Evolutionary conservation across 37 sponge, comb jelly and placozoan genomes (phyloP), one percentile per base, ranked within the genome.

Genomic region (Bolinopsis microptera): DNA sequence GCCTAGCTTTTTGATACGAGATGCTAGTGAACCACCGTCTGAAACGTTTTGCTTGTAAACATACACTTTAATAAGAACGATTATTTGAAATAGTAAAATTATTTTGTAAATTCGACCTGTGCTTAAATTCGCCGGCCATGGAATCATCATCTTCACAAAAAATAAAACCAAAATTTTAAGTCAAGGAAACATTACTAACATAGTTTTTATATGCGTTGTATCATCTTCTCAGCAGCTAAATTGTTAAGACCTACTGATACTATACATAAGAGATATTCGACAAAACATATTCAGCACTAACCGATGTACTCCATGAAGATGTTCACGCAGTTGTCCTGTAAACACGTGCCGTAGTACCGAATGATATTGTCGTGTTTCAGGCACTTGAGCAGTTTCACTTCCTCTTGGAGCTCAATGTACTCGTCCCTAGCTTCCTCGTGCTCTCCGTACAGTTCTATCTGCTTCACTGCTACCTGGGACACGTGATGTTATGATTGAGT

Each of bases 271-370:
- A n/a, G n/a, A n/a, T n/a, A n/a, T n/a, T n/a, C n/a, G n/a, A n/a
- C n/a, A n/a, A n/a, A n/a, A n/a, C n/a, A n/a, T n/a, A n/a, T n/a
- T n/a, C n/a, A n/a, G n/a, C n/a, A n/a, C n/a, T n/a, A n/a, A 80
- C 82, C 82, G 30, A 86, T 38, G 24, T 86, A 86, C 61, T 86
- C 90, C 90, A 86, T 86, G 90, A 86, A 86, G 0, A 86, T 86
- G 90, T 41, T 86, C 48, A 86, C 35, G 26, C 23, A 41, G 61
- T 86, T 86, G 41, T 86, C 90, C 41, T 39, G 61, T 35, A 86
- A 38, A 40, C 90, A 86, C 16, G 90, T 86, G 90, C 90, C 90
- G 90, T 86, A 86, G 30, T 86, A 86, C 61, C 90, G 90, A 22
- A 86, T 34, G 1, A 86, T 86, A 48, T 86, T 86, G 41, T 38